Conservation (phyloP, 1,140 invertebrate species). For the Cydia amplana region DNA sequence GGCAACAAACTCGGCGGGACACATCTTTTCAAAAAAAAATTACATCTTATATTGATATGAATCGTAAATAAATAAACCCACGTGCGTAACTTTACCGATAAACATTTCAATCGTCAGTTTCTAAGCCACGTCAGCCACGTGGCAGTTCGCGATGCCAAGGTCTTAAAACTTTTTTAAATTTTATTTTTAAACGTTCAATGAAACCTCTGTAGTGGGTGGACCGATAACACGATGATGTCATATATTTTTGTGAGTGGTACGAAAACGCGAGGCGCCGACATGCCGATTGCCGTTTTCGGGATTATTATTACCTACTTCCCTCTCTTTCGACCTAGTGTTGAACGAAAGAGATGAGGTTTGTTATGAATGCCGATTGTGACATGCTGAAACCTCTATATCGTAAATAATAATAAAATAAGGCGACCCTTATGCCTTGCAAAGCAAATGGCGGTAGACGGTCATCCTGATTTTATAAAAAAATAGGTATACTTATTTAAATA, state of each 20-base stretch:
- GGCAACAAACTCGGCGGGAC: too few relatives aligned
- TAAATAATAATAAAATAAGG: background rate
- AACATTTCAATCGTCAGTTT: slow-evolving; percentile 3
- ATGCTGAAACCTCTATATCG: background rate
- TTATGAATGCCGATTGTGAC: background rate
- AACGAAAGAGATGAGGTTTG: background rate
- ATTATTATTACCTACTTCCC: slow-evolving; percentile 22
- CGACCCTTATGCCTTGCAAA: background rate
- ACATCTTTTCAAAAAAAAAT: too few relatives aligned
- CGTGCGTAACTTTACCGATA: slow-evolving; percentile 7
- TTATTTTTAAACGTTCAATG: slow-evolving; percentile 33
- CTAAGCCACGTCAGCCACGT: background rate
- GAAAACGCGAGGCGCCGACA: background rate
- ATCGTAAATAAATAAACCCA: slow-evolving; percentile 13
- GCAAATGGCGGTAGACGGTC: slow-evolving; percentile 2
- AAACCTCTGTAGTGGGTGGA: slow-evolving; percentile 29
- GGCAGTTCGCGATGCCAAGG: slow-evolving; percentile 27
- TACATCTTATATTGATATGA: background rate
- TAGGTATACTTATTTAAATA: too few relatives aligned
- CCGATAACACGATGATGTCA: slow-evolving; percentile 30
- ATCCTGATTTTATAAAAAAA: too few relatives aligned
- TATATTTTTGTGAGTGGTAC: slow-evolving; percentile 8
- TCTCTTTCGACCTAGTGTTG: background rate
- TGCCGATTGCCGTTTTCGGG: background rate
- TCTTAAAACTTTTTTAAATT: slow-evolving; percentile 26